Evolutionary conservation across 1,140 invertebrate species (phyloP).

Genomic region (Neuroterus valhalla): DNA sequence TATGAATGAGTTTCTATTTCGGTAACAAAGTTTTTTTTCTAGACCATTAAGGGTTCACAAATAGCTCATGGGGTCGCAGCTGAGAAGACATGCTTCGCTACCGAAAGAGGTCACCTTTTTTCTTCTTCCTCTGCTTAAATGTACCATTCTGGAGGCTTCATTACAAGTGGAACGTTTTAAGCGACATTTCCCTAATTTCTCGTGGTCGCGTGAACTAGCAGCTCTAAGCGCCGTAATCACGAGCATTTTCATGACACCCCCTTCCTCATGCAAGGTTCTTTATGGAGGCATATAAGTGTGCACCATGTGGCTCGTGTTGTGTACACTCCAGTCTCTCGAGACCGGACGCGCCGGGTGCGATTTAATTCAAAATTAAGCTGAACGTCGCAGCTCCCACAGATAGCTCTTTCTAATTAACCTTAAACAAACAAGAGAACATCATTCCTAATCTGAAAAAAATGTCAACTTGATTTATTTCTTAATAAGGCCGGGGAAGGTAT

Average conservation of each 20-base stretch:
- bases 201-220: not conserved
- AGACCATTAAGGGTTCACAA: too few species aligned
- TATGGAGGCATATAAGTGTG: not conserved
- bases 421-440: slow-evolving; percentile 30
- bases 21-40: too few species aligned
- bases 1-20: too few species aligned
- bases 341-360: slow-evolving; percentile 14
- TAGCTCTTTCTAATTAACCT: slow-evolving; percentile 14
- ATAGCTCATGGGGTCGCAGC: too few species aligned
- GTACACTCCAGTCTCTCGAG: not conserved
- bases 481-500: too few species aligned
- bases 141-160: too few species aligned
- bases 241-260: not conserved
- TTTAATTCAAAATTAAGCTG: slow-evolving; percentile 54
- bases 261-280: not conserved
- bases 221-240: not conserved
- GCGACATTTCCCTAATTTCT: not conserved
- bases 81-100: too few species aligned
- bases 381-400: slow-evolving; percentile 5
- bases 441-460: too few species aligned
- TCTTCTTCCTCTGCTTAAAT: too few species aligned
- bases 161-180: not conserved
- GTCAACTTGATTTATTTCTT: too few species aligned
- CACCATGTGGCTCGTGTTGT: not conserved
- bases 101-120: too few species aligned